phyloP scores from a whole-genome alignment of 2,113 vertebrate species.

The Nothoprocta pentlandii region DNA sequence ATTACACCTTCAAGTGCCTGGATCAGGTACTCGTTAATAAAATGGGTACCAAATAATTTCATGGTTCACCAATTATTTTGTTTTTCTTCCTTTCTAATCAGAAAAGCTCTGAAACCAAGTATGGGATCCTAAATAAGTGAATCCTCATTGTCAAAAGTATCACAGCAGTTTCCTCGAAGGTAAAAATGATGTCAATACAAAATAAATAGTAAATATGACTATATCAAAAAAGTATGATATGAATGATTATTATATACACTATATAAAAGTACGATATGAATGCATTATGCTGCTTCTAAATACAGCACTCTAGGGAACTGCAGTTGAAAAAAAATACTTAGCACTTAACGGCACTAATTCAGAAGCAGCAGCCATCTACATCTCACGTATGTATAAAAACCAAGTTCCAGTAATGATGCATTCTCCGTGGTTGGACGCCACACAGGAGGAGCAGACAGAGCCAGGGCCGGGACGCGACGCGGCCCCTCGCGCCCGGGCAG shows the following conservation, averaged over 20 bases:
- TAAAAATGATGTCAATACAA: neutral
- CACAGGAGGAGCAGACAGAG: neutral
- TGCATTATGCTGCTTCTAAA: neutral
- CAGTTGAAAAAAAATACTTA: neutral
- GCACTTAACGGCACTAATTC: neutral
- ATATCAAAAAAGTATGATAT: neutral
- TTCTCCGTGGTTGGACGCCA: neutral
- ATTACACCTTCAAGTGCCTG: neutral
- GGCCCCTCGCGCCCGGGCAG: too few relatives aligned
- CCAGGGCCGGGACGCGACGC: too few relatives aligned
- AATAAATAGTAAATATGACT: neutral
- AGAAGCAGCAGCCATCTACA: neutral
- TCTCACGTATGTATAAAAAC: neutral
- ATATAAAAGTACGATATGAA: neutral
- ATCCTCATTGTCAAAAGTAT: neutral
- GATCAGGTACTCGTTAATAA: neutral
- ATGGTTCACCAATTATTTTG: neutral
- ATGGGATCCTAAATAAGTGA: neutral
- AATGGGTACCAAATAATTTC: neutral
- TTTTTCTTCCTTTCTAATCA: neutral
- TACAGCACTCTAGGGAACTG: neutral
- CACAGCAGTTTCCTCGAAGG: neutral
- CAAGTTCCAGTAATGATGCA: neutral
- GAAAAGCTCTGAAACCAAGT: slow-evolving; percentile 15
- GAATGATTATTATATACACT: too few relatives aligned